phyloP scores from a whole-genome alignment of 2,888 invertebrate genomes.

The Epinotia demarniana region DNA sequence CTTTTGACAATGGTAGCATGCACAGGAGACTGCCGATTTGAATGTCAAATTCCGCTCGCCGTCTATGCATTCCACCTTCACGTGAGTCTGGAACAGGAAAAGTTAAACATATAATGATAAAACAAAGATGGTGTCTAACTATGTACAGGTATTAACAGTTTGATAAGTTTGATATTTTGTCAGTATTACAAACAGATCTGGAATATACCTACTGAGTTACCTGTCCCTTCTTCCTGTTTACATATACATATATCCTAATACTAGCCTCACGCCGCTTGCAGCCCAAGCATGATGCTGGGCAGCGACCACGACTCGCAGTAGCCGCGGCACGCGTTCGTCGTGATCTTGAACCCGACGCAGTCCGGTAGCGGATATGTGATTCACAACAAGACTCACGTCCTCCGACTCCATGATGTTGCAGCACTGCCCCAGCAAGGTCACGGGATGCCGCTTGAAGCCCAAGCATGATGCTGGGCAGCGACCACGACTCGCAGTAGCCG shows the following conservation, averaged over 20 bases:
- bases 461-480: slow-evolving; percentile 89
- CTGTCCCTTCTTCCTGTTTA: no score
- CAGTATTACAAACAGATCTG: no score
- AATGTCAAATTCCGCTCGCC: slow-evolving; percentile 91
- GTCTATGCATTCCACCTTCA: slow-evolving; percentile 90
- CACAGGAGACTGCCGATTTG: slow-evolving; percentile 92
- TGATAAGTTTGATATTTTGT: no score
- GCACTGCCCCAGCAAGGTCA: slow-evolving; percentile 93
- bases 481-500: slow-evolving; percentile 95
- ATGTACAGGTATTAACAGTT: no score
- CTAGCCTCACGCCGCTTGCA: slow-evolving; percentile 83
- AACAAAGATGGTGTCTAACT: neutral
- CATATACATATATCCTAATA: no score
- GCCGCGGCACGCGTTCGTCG: no score
- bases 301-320: no score
- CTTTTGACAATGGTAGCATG: slow-evolving; percentile 95
- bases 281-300: slow-evolving; percentile 55
- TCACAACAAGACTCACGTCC: slow-evolving; percentile 83
- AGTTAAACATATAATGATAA: neutral
- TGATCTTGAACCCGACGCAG: no score
- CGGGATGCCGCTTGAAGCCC: slow-evolving; percentile 83
- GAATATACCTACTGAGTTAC: no score
- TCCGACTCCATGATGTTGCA: slow-evolving; percentile 96
- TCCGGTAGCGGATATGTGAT: neutral
- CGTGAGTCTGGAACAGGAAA: slow-evolving; percentile 86